Base-by-base conservation (phyloP, 2,888 invertebrate genomes). In the Gari tellinella region DNA sequence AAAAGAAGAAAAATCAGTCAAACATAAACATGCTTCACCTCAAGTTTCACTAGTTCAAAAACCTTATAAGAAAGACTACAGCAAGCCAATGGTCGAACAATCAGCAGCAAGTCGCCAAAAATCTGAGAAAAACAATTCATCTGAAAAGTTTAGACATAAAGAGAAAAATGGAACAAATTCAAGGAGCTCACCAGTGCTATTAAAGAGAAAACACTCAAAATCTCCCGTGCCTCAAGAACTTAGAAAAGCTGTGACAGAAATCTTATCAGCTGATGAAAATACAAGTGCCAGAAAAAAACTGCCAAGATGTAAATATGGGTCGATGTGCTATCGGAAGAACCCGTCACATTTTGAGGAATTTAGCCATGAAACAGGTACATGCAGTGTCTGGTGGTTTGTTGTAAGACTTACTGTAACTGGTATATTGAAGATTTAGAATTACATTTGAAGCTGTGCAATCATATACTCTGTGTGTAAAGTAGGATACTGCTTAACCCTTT, bases 301-400 rank as follows among this genome's bases (percentile, higher is more conserved):
- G 31, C 89, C 87, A 17, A 15, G 49, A 17, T 97, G 97, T 90
- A 95, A 94, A 17, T 97, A 95, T 91, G 95, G 95, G 8, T 94
- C 94, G 31, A 94, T 94, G 81, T 97, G 97, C 88, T 97, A 95
- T 87, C 94, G 97, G 60, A 94, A 95, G 86, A 97, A 97, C 93
- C 96, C 96, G 0, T 94, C 95, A 66, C 98, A 98, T 92, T 95
- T 97, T 74, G 94, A 94, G 72, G 96, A 97, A 91, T 97, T 94
- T 91, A 94, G 94, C 40, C 97, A 97, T 93, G 94, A 95, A 10
- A 78, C 83, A 48, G 66, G 66, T 66, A 60, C n/a, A n/a, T n/a
- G n/a, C n/a, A n/a, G n/a, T n/a, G n/a, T n/a, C n/a, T n/a, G n/a
- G n/a, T n/a, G n/a, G n/a, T n/a, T n/a, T n/a, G n/a, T n/a, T n/a